Evolutionary conservation across 1,140 invertebrate genomes (phyloP).

Genomic region (Calephelis nemesis): DNA sequence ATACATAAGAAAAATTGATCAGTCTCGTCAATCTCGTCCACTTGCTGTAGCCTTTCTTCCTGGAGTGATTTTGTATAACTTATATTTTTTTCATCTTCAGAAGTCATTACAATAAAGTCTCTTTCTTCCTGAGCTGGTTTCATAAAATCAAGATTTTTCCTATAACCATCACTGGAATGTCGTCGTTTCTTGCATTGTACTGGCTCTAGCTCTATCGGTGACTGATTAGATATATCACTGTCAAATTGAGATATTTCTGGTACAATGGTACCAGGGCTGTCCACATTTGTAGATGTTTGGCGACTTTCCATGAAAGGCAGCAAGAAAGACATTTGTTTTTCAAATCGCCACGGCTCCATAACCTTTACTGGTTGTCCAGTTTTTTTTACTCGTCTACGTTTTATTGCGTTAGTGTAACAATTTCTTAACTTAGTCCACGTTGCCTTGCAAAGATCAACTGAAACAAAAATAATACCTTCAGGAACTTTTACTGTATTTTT

Average conservation of each 20-base stretch:
- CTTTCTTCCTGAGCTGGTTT: too few relatives aligned
- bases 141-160: too few relatives aligned
- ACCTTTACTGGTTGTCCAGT: neutral
- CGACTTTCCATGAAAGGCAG: too few relatives aligned
- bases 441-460: neutral
- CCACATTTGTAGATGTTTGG: neutral
- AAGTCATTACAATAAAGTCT: too few relatives aligned
- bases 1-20: slow-evolving; percentile 7
- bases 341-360: slow-evolving; percentile 1
- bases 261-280: neutral
- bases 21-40: neutral
- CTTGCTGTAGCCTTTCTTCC: neutral
- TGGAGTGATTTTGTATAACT: neutral
- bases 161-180: too few relatives aligned
- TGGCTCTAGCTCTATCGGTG: too few relatives aligned
- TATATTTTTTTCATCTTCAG: too few relatives aligned
- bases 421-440: neutral
- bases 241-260: neutral
- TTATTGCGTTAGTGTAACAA: slow-evolving; percentile 2
- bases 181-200: too few relatives aligned
- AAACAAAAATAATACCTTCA: neutral
- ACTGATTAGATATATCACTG: too few relatives aligned
- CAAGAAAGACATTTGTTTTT: slow-evolving; percentile 1
- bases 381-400: neutral
- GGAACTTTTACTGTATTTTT: too few relatives aligned